Conservation (phyloP, 2,113 vertebrate genomes). For the Vidua chalybeata region DNA sequence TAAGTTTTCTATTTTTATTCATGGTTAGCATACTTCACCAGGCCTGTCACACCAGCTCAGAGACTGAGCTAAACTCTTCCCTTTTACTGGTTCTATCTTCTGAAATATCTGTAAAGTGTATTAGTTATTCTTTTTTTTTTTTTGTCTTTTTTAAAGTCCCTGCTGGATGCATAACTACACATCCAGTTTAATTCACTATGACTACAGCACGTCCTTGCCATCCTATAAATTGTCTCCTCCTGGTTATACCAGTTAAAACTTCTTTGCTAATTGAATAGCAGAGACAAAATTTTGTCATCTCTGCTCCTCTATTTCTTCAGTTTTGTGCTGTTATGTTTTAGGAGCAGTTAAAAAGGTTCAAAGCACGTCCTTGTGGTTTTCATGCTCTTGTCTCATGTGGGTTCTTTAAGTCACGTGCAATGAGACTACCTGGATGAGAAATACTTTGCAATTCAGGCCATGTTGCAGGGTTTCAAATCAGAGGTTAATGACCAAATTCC, state of each 20-base stretch:
- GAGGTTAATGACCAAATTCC: background rate
- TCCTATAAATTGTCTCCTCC: background rate
- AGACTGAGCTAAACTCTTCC: background rate
- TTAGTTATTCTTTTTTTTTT: background rate
- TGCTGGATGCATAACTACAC: background rate
- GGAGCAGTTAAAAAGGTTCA: background rate
- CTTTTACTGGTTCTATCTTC: background rate
- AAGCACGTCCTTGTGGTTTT: background rate
- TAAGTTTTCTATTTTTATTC: conserved; percentile 15
- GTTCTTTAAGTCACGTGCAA: background rate
- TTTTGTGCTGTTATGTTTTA: background rate
- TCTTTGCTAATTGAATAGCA: background rate
- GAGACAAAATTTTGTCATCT: background rate
- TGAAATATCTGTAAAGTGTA: background rate
- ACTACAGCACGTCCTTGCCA: background rate
- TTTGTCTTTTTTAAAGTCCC: background rate
- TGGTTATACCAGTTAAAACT: background rate
- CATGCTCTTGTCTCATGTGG: background rate
- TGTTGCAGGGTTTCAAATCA: background rate
- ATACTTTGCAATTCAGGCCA: background rate
- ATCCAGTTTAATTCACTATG: background rate
- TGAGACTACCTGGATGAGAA: background rate
- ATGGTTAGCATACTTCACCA: background rate
- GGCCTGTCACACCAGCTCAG: background rate
- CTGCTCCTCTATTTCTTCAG: background rate